These are phyloP conservation scores for Pterostichus niger DNA, from an alignment of 2,888 invertebrate genomes.

Conservation along the genomic window DNA sequence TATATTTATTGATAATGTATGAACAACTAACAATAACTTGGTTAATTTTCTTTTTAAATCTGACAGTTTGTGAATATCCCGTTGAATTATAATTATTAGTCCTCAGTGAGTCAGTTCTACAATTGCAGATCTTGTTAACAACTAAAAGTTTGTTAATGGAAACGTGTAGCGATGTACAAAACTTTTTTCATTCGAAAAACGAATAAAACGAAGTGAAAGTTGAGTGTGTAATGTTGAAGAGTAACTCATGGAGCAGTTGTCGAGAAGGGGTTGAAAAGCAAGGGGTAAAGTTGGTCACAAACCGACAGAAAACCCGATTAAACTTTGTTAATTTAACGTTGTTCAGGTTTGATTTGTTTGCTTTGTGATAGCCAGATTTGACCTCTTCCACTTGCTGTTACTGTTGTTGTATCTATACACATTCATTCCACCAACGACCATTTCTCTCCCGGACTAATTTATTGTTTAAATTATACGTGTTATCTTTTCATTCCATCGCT, in stretches of 20 bases:
- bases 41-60: too few species aligned
- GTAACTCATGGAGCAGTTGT: too few species aligned
- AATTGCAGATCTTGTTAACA: too few species aligned
- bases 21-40: too few species aligned
- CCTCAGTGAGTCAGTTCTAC: too few species aligned
- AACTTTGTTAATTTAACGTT: conserved; percentile 65
- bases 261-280: conserved; percentile 21
- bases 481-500: conserved; percentile 15
- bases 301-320: conserved; percentile 61
- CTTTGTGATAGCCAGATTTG: conserved; percentile 55
- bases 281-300: conserved; percentile 35
- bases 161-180: not conserved
- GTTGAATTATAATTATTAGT: too few species aligned
- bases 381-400: conserved; percentile 28
- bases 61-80: too few species aligned
- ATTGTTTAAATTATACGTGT: conserved; percentile 24
- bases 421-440: conserved; percentile 12
- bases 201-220: too few species aligned
- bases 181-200: too few species aligned
- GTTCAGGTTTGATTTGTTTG: conserved; percentile 64
- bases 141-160: too few species aligned
- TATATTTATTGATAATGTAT: too few species aligned
- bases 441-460: not conserved
- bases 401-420: conserved; percentile 22
- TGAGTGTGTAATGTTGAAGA: too few species aligned